phyloP scores from a whole-genome alignment of 2,797 vertebrate species.

The Mallotus villosus region DNA sequence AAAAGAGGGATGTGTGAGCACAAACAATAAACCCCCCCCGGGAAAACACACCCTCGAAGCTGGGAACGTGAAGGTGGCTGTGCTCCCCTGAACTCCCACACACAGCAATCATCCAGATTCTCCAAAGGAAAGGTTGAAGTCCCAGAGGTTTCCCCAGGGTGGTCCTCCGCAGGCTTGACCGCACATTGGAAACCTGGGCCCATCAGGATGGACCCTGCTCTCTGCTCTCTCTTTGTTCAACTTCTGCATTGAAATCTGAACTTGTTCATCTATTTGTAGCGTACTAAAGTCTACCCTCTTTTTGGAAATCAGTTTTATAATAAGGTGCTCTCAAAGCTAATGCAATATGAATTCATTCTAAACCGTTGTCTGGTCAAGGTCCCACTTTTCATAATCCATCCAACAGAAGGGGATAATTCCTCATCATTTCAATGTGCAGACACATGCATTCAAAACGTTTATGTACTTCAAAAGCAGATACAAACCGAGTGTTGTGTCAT shows the following conservation, averaged over 20 bases:
- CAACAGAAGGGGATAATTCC: not conserved
- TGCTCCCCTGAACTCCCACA: constrained; percentile 18
- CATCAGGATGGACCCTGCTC: too few relatives aligned
- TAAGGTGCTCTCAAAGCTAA: not conserved
- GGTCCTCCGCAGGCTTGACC: not conserved
- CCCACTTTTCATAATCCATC: constrained; percentile 2
- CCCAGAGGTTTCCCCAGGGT: constrained; percentile 17
- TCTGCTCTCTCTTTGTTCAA: too few relatives aligned
- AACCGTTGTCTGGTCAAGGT: not conserved
- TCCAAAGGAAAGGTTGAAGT: constrained; percentile 38
- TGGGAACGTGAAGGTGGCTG: constrained; percentile 9
- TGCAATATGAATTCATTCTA: constrained; percentile 8
- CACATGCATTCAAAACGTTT: too few relatives aligned
- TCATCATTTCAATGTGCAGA: not conserved
- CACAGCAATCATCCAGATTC: constrained; percentile 29
- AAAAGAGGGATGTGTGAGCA: not conserved
- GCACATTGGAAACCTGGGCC: too few relatives aligned
- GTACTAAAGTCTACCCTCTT: not conserved
- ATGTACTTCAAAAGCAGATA: too few relatives aligned
- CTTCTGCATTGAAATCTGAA: not conserved
- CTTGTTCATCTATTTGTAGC: not conserved
- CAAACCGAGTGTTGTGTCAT: too few relatives aligned
- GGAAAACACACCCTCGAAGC: too few relatives aligned
- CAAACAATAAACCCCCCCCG: too few relatives aligned
- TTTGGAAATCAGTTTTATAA: not conserved